Conservation (phyloP, 1,140 invertebrate species). For the Temnothorax longispinosus region DNA sequence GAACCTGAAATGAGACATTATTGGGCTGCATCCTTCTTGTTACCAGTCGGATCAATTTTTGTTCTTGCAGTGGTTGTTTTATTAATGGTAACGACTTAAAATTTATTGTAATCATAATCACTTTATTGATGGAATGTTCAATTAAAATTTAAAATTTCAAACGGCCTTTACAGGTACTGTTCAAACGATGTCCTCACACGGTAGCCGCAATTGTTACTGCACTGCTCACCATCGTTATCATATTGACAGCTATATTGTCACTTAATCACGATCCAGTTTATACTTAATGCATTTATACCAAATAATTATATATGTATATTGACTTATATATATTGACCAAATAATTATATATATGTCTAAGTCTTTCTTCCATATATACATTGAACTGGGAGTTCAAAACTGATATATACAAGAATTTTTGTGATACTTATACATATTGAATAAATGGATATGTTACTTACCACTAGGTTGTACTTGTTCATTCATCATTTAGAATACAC, state of each 20-base stretch:
- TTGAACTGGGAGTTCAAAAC: conserved; percentile 43
- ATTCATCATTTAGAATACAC: conserved; percentile 60
- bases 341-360: not conserved
- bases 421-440: conserved; percentile 29
- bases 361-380: conserved; percentile 11
- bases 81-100: conserved; percentile 77
- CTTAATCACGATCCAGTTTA: conserved; percentile 77
- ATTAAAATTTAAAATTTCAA: conserved; percentile 48
- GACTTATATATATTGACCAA: too few species aligned
- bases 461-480: conserved; percentile 66
- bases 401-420: conserved; percentile 51
- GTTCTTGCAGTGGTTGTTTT: conserved; percentile 77
- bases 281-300: conserved; percentile 59
- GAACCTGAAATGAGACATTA: conserved; percentile 76
- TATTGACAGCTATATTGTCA: conserved; percentile 76
- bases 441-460: conserved; percentile 69
- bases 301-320: not conserved
- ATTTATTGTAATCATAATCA: not conserved
- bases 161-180: conserved; percentile 75
- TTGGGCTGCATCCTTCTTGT: conserved; percentile 77
- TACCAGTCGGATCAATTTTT: conserved; percentile 79
- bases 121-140: conserved; percentile 10
- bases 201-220: conserved; percentile 76
- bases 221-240: conserved; percentile 76
- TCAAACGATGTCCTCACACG: conserved; percentile 80